phyloP scores from a whole-genome alignment of 2,113 vertebrate genomes.

The Setophaga coronata region DNA sequence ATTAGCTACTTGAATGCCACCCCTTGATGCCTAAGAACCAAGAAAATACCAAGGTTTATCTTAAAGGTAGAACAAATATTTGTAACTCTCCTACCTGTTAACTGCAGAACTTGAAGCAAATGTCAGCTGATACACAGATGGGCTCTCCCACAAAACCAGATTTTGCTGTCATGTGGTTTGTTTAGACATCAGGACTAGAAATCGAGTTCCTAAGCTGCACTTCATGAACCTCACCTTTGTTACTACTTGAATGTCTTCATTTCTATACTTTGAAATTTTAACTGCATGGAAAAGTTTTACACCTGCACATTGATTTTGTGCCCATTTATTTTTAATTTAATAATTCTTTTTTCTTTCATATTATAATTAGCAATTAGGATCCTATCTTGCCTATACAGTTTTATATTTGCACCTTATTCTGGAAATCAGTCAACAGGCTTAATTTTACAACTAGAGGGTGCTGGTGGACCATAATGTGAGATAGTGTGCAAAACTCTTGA shows the following conservation, averaged over 20 bases:
- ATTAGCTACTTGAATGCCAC: not conserved
- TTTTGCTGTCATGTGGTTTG: not conserved
- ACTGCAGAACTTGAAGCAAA: not conserved
- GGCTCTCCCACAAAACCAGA: not conserved
- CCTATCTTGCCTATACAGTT: not conserved
- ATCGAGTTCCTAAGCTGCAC: not conserved
- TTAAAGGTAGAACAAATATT: not conserved
- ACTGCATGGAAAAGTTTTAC: not conserved
- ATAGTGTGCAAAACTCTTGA: not conserved
- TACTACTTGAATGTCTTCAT: not conserved
- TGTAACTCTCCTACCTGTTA: not conserved
- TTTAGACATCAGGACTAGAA: not conserved
- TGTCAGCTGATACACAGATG: conserved; percentile 34
- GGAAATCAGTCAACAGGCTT: not conserved
- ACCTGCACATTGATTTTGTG: not conserved
- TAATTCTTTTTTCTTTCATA: not conserved
- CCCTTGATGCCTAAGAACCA: not conserved
- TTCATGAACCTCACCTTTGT: not conserved
- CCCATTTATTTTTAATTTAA: not conserved
- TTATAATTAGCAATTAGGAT: not conserved
- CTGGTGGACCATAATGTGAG: conserved; percentile 35
- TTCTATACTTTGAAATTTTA: not conserved
- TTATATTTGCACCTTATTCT: not conserved
- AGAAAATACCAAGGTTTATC: not conserved
- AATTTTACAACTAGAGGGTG: conserved; percentile 62